Evolutionary conservation across 2,113 vertebrate genomes (phyloP).

Genomic region (Daubentonia madagascariensis): DNA sequence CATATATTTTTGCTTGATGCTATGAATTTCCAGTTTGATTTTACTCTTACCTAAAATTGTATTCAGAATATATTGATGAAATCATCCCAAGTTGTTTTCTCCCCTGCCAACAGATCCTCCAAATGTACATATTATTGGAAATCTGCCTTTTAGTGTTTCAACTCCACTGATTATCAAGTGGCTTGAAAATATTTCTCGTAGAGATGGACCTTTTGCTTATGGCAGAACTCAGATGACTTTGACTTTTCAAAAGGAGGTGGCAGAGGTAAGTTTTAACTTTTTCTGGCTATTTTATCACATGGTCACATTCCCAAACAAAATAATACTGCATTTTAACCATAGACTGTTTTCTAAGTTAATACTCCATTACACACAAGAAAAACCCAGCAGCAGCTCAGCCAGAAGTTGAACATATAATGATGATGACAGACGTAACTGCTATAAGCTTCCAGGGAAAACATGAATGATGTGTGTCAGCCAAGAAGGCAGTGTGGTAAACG

Average conservation of each 20-base stretch:
- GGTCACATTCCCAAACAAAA: background rate
- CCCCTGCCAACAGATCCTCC: slow-evolving; percentile 88
- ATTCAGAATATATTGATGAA: background rate
- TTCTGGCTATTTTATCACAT: background rate
- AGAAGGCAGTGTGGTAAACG: background rate
- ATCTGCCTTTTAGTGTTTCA: slow-evolving; percentile 96
- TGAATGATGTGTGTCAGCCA: no score
- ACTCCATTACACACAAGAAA: background rate
- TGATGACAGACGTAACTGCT: background rate
- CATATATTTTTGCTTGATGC: background rate
- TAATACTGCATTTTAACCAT: background rate
- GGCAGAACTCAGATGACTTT: slow-evolving; percentile 94
- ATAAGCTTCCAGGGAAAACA: background rate
- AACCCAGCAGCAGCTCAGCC: background rate
- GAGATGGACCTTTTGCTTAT: slow-evolving; percentile 90
- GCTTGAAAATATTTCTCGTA: slow-evolving; percentile 89
- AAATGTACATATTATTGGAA: slow-evolving; percentile 95
- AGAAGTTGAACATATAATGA: background rate
- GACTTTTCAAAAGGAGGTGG: slow-evolving; percentile 99
- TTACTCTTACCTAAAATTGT: slow-evolving; percentile 27
- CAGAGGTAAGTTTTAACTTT: slow-evolving; percentile 86
- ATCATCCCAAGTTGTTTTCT: slow-evolving; percentile 26
- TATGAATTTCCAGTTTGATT: background rate
- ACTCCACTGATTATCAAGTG: slow-evolving; percentile 96
- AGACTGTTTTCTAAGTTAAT: background rate